A percentile compares a stretch with the other conserved stretches of the same genome.
Conservation (phyloP, 2,888 invertebrate species). For the Cataglyphis cursor region DNA sequence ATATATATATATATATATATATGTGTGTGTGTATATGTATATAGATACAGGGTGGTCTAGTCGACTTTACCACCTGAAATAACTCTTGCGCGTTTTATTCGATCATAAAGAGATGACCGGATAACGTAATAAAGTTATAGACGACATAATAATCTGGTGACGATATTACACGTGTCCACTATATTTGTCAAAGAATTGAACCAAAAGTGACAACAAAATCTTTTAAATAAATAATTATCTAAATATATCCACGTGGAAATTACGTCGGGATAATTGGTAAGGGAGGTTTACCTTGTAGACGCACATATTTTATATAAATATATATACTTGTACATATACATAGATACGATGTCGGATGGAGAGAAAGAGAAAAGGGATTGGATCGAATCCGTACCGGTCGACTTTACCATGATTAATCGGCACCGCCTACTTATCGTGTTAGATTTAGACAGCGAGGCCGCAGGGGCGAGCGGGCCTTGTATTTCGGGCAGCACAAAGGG, state of each 20-base stretch:
- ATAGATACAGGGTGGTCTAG: constrained; percentile 68
- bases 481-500: constrained; percentile 76
- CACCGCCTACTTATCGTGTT: constrained; percentile 84
- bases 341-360: constrained; percentile 53
- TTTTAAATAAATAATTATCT: not conserved
- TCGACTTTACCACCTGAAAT: constrained; percentile 31
- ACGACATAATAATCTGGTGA: not conserved
- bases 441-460: constrained; percentile 77
- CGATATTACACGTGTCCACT: not conserved
- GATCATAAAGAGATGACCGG: not conserved
- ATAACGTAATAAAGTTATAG: not conserved
- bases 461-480: constrained; percentile 75
- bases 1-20: constrained; percentile 41
- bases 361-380: constrained; percentile 56
- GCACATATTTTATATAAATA: constrained; percentile 48
- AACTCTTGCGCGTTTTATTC: constrained; percentile 31
- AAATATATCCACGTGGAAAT: not conserved
- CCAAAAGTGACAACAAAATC: not conserved
- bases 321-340: not conserved
- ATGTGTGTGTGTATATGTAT: constrained; percentile 20
- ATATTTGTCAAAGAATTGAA: not conserved
- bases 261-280: not conserved
- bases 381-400: constrained; percentile 71
- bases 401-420: constrained; percentile 84
- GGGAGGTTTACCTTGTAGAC: constrained; percentile 10